Evolutionary conservation across 2,888 invertebrate species (phyloP), one percentile per base, ranked within the genome.

Genomic region (Eristalis tenax): DNA sequence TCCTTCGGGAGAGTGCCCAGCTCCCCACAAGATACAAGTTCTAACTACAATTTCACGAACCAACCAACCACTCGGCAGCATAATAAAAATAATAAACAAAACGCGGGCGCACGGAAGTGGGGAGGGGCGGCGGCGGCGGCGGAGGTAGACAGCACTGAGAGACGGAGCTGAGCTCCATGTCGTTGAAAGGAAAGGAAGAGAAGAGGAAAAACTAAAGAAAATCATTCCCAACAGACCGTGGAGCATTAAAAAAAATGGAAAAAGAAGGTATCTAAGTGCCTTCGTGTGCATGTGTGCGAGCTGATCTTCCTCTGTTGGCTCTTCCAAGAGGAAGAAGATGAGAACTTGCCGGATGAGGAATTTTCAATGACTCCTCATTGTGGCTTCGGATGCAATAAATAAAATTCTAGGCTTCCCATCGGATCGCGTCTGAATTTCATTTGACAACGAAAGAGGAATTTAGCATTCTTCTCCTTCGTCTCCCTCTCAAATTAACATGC

Each of bases 181-280:
- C 23, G 23, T 15, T 10, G 13, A 59, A 23, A 23, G 40, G 63
- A 75, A 82, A 78, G 66, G 74, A 78, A 63, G 70, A 43, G 74
- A 56, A 69, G 65, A 76, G 56, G 68, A 71, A 63, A 74, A 63
- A 50, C 50, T 26, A 40, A 69, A 26, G 63, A 82, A 69, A 82
- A 86, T 82, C 82, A 86, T 78, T 82, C 26, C 82, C 86, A 86
- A 35, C 82, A 86, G 86, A 86, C 82, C 86, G 86, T 86, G 86
- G 78, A 86, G 82, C 82, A 86, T 82, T 78, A 70, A 80, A 68
- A 63, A 50, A 8, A n/a, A 50, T 18, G 6, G n/a, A 6, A 2
- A 18, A 43, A 50, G 18, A 50, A 50, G n/a, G 13, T 4, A 38
- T 50, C 50, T 50, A 50, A 50, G 50, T 50, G 18, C 50, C 50